Percentiles rank a stretch among this genome's conserved stretches.
Conservation (phyloP, 2,113 vertebrate species). For the Scomber colias region DNA sequence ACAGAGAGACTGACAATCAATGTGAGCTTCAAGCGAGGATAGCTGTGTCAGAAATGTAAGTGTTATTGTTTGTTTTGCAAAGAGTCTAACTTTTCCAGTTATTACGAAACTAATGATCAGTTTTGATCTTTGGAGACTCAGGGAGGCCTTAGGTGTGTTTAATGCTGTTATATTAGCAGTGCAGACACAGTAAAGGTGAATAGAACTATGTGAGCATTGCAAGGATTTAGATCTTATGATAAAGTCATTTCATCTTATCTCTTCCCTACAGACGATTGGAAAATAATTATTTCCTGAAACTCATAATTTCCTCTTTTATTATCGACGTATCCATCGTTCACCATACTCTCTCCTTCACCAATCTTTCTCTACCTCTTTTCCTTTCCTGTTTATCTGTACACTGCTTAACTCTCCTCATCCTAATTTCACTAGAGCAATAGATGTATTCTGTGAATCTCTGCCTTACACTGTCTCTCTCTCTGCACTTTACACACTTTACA, state of each 20-base stretch:
- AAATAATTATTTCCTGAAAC: slow-evolving; percentile 34
- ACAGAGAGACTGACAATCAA: slow-evolving; percentile 70
- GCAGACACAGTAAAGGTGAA: slow-evolving; percentile 46
- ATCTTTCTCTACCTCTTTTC: slow-evolving; percentile 64
- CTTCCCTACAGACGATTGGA: slow-evolving; percentile 30
- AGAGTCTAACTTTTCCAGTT: slow-evolving; percentile 47
- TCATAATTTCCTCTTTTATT: slow-evolving; percentile 1
- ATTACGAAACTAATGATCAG: slow-evolving; percentile 41
- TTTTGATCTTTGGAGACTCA: slow-evolving; percentile 76
- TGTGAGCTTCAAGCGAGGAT: slow-evolving; percentile 10
- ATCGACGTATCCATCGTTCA: slow-evolving; percentile 5
- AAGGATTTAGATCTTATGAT: slow-evolving; percentile 49
- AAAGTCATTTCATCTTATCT: slow-evolving; percentile 34
- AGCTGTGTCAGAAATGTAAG: background rate
- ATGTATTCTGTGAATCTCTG: slow-evolving; percentile 69
- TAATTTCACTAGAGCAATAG: slow-evolving; percentile 75
- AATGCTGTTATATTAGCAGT: slow-evolving; percentile 35
- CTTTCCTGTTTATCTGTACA: slow-evolving; percentile 13
- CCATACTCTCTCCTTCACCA: slow-evolving; percentile 6
- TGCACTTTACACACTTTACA: slow-evolving; percentile 76
- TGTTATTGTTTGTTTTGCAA: slow-evolving; percentile 21
- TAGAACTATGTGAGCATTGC: slow-evolving; percentile 18
- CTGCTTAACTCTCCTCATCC: slow-evolving; percentile 25
- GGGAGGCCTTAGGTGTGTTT: slow-evolving; percentile 73
- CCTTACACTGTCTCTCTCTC: slow-evolving; percentile 75